Conservation (phyloP, 2,888 invertebrate genomes). For the Xylota segnis region DNA sequence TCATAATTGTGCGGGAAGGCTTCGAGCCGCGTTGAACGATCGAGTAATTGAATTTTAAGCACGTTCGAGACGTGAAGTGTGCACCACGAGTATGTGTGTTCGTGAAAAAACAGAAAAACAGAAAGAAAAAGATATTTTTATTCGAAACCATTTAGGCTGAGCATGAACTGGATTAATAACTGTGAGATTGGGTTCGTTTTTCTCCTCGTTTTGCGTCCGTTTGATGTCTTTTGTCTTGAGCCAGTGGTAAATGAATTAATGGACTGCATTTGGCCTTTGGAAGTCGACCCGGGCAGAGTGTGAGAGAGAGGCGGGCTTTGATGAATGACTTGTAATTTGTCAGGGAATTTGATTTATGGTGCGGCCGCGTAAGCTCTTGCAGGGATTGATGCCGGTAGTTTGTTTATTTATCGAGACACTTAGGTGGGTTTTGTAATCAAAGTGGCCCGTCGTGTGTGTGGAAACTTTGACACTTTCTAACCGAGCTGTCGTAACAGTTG, state of each 20-base stretch:
- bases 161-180: conserved; percentile 57
- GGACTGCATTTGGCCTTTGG: neutral
- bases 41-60: conserved; percentile 67
- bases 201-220: too few species aligned
- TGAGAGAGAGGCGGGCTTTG: neutral
- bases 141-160: conserved; percentile 35
- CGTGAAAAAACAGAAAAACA: neutral
- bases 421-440: conserved; percentile 5
- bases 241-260: conserved; percentile 13
- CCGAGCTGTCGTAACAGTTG: too few species aligned
- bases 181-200: conserved; percentile 27
- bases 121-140: conserved; percentile 1
- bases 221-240: neutral
- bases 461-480: neutral
- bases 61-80: conserved; percentile 52
- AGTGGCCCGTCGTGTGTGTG: neutral
- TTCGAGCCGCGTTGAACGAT: conserved; percentile 43
- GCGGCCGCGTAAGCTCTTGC: conserved; percentile 1
- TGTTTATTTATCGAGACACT: neutral
- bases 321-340: conserved; percentile 20
- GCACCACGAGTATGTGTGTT: neutral
- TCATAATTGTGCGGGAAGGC: conserved; percentile 22
- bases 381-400: neutral
- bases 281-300: conserved; percentile 4
- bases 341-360: conserved; percentile 14